Percentiles rank a stretch among this genome's conserved stretches.
These are phyloP conservation scores for Calameuta filiformis DNA, from an alignment of 2,888 invertebrate genomes.

Conservation along the genomic window DNA sequence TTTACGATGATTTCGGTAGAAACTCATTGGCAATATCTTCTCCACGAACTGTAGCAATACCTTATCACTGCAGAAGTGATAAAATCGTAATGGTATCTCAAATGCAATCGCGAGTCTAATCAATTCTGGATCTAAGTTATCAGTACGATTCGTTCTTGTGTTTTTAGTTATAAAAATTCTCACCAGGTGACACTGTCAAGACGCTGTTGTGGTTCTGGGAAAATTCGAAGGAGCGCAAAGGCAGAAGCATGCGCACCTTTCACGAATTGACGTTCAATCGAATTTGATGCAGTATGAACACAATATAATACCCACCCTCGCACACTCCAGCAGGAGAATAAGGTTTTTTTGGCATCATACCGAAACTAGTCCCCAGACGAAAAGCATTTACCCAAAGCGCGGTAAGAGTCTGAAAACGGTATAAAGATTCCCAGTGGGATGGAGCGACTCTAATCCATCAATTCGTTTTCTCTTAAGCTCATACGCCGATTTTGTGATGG, in stretches of 20 bases:
- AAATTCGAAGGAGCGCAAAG: background rate
- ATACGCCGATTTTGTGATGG: background rate
- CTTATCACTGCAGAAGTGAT: background rate
- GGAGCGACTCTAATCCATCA: background rate
- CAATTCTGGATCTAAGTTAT: too few species aligned
- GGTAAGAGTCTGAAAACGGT: background rate
- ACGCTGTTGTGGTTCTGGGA: background rate
- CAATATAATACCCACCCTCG: conserved; percentile 24
- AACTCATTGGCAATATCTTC: background rate
- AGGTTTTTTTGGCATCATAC: background rate
- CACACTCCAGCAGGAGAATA: background rate
- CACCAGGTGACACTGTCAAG: background rate
- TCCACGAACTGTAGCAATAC: background rate
- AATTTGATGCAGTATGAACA: conserved; percentile 37
- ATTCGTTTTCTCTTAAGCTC: background rate
- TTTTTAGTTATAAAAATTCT: background rate
- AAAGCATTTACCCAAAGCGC: background rate
- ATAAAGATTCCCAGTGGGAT: background rate
- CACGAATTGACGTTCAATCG: conserved; percentile 42
- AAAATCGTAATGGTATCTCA: too few species aligned
- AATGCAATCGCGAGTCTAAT: too few species aligned
- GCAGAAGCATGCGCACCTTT: conserved; percentile 21
- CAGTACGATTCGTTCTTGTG: background rate
- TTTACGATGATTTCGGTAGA: background rate
- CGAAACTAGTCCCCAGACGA: background rate